These are phyloP conservation scores for Urocynchramus pylzowi DNA, from an alignment of 2,113 vertebrate species.

Conservation along the genomic window DNA sequence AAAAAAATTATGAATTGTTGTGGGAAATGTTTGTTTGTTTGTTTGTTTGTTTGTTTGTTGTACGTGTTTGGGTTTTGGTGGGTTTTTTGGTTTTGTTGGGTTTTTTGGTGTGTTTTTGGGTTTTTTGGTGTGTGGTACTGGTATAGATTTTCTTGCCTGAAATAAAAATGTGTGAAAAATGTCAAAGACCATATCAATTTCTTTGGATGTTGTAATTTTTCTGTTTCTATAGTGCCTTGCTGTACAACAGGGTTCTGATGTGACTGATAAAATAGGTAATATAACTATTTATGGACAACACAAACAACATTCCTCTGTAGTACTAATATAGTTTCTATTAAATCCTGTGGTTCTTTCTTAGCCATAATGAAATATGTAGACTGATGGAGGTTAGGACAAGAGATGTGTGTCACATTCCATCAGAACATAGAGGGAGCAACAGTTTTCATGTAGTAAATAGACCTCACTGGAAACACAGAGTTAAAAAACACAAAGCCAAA, in stretches of 20 bases:
- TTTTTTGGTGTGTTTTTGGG: too few species aligned
- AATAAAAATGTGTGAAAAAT: neutral
- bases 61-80: neutral
- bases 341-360: neutral
- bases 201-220: neutral
- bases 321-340: neutral
- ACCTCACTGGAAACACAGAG: neutral
- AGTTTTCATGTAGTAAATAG: neutral
- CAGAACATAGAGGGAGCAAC: neutral
- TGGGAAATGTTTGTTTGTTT: neutral
- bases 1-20: neutral
- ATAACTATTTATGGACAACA: neutral
- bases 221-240: neutral
- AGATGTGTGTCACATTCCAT: neutral
- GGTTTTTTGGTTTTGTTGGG: neutral
- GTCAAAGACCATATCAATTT: neutral
- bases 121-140: neutral
- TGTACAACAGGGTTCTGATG: neutral
- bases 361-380: neutral
- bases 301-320: neutral
- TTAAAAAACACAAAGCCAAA: neutral
- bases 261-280: neutral
- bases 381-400: neutral
- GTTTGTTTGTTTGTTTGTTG: neutral
- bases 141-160: neutral